phyloP scores from a whole-genome alignment of 2,888 invertebrate genomes.

The Melikaiella ostensackeni region DNA sequence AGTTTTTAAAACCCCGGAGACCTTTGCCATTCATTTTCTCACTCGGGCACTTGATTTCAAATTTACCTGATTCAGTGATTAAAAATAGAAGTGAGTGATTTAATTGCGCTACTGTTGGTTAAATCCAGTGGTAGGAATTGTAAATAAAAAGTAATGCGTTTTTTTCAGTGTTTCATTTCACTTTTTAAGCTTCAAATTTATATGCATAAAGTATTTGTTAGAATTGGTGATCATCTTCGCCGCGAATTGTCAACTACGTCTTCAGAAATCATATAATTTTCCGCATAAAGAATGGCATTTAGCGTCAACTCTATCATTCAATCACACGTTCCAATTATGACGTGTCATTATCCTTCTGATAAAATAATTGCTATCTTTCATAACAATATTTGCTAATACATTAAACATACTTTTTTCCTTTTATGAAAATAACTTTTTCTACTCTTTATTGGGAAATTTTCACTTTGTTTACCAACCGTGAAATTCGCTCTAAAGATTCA shows the following conservation, averaged over 20 bases:
- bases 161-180: neutral
- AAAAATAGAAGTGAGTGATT: constrained; percentile 36
- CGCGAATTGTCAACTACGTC: neutral
- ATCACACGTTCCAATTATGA: constrained; percentile 18
- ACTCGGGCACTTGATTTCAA: neutral
- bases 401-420: neutral
- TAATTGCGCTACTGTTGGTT: neutral
- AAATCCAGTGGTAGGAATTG: neutral
- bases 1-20: neutral
- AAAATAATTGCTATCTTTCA: neutral
- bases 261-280: constrained; percentile 1
- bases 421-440: neutral
- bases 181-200: neutral
- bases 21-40: neutral
- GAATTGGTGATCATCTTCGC: neutral
- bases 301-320: neutral
- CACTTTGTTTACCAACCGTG: neutral
- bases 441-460: neutral
- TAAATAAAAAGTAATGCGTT: neutral
- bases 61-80: constrained; percentile 15
- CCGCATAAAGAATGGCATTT: neutral
- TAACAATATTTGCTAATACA: neutral
- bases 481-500: neutral
- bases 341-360: neutral
- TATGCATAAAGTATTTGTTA: neutral